phyloP scores from a whole-genome alignment of 2,888 invertebrate species.

The Caenorhabditis uteleia region DNA sequence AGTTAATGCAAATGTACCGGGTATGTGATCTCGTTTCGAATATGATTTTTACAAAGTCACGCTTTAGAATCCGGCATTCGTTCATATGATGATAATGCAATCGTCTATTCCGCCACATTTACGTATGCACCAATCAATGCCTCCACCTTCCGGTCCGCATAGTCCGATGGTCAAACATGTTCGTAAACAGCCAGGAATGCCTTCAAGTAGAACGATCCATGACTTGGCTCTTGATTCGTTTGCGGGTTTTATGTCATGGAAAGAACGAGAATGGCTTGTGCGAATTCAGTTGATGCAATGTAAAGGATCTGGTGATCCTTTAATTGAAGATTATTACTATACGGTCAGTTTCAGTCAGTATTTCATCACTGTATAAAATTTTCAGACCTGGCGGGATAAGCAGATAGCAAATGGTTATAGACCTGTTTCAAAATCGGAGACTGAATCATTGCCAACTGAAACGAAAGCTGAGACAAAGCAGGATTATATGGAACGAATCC shows the following conservation, averaged over 20 bases:
- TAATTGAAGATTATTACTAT: constrained; percentile 95
- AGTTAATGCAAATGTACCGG: constrained; percentile 28
- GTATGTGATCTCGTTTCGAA: constrained; percentile 11
- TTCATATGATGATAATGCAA: constrained; percentile 27
- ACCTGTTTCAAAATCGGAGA: constrained; percentile 17
- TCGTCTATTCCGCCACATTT: constrained; percentile 23
- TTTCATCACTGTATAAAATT: not conserved
- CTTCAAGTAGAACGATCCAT: constrained; percentile 61
- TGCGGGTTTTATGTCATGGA: constrained; percentile 85
- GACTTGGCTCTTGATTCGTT: constrained; percentile 67
- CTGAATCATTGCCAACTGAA: too few species aligned
- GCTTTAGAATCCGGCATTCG: constrained; percentile 30
- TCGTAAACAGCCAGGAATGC: constrained; percentile 45
- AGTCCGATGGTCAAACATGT: constrained; percentile 1
- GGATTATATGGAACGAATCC: constrained; percentile 20
- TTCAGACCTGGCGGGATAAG: constrained; percentile 44
- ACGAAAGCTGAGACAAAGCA: constrained; percentile 12
- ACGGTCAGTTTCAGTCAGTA: constrained; percentile 72
- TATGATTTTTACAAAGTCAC: not conserved
- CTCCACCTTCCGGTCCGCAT: too few species aligned
- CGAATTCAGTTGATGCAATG: constrained; percentile 89
- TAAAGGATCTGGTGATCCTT: constrained; percentile 90
- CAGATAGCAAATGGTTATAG: constrained; percentile 38
- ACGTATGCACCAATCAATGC: constrained; percentile 1
- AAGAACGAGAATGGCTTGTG: constrained; percentile 94